Percentiles rank a stretch among this genome's conserved stretches.
phyloP scores from a whole-genome alignment of 2,113 vertebrate genomes.

The Deroptyus accipitrinus region DNA sequence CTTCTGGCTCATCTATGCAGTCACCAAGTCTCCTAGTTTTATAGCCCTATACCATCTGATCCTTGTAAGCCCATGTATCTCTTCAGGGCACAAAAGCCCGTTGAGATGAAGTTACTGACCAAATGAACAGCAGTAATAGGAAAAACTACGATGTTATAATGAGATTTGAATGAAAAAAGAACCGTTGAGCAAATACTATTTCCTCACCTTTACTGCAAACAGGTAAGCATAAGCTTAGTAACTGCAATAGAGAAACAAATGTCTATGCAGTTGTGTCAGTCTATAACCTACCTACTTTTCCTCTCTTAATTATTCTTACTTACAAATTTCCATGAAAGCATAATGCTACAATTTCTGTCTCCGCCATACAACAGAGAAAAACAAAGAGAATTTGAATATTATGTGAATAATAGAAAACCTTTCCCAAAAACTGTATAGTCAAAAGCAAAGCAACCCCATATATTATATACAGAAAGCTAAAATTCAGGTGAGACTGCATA shows the following conservation, averaged over 20 bases:
- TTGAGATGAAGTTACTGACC: slow-evolving; percentile 30
- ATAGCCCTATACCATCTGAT: neutral
- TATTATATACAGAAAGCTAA: neutral
- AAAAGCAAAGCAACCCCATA: neutral
- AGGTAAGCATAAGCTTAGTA: neutral
- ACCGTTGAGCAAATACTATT: neutral
- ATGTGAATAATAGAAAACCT: neutral
- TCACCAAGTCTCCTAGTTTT: neutral
- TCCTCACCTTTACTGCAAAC: neutral
- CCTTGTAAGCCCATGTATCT: slow-evolving; percentile 26
- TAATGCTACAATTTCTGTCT: neutral
- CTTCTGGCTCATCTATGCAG: neutral
- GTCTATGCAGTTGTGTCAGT: neutral
- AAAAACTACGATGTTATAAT: neutral
- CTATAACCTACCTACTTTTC: neutral
- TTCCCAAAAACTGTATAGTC: neutral
- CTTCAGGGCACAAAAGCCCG: neutral
- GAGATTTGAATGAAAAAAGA: neutral
- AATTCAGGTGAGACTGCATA: neutral
- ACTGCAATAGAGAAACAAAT: neutral
- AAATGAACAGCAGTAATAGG: neutral
- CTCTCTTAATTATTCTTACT: neutral
- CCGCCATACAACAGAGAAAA: neutral
- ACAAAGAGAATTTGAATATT: neutral
- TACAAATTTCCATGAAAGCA: neutral